phyloP scores from a whole-genome alignment of 2,113 vertebrate genomes.

The Catharus fuscescens region DNA sequence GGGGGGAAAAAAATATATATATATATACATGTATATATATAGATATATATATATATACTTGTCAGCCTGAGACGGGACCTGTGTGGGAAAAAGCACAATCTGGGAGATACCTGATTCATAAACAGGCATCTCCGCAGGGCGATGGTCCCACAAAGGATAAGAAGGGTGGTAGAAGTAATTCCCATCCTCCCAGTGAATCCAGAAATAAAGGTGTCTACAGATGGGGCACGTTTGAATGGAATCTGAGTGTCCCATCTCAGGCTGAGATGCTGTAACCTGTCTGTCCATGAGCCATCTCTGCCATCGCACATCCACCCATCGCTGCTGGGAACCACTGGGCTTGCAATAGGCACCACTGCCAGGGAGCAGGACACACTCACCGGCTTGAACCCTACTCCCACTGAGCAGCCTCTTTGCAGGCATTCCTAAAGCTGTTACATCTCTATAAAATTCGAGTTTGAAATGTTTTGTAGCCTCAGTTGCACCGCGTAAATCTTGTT shows the following conservation, averaged over 20 bases:
- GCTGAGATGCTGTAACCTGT: not conserved
- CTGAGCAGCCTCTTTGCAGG: not conserved
- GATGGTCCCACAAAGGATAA: not conserved
- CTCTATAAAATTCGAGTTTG: not conserved
- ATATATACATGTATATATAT: too few relatives aligned
- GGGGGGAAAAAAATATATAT: too few relatives aligned
- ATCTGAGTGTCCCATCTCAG: not conserved
- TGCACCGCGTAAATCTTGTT: not conserved
- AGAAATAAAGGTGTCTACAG: too few relatives aligned
- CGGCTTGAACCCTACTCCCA: not conserved
- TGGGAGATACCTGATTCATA: not conserved
- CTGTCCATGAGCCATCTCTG: rapidly evolving
- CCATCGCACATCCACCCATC: too few relatives aligned
- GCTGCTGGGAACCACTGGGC: not conserved
- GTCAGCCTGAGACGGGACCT: not conserved
- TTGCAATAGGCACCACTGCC: not conserved
- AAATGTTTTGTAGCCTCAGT: not conserved
- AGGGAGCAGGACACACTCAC: not conserved
- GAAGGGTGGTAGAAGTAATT: not conserved
- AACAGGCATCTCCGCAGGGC: not conserved
- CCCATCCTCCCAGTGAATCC: rapidly evolving
- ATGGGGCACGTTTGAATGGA: not conserved
- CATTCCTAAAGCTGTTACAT: not conserved
- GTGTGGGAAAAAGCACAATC: not conserved
- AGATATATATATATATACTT: too few relatives aligned